These are phyloP conservation scores for Dorcus parallelipipedus DNA, from an alignment of 2,888 invertebrate species.

Conservation along the genomic window DNA sequence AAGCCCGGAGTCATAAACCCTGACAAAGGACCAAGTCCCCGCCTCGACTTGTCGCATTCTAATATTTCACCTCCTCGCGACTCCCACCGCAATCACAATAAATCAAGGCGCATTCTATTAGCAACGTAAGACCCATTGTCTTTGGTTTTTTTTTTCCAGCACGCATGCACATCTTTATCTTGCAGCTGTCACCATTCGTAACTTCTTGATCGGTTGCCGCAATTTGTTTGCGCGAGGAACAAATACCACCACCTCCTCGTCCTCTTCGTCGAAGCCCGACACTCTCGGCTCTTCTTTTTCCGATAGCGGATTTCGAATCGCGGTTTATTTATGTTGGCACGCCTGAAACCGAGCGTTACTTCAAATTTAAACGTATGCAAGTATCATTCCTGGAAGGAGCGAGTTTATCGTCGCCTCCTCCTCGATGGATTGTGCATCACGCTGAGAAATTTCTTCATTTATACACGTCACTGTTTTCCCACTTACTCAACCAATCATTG, in stretches of 20 bases:
- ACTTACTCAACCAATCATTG: no score
- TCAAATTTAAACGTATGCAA: no score
- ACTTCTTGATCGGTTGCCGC: conserved; percentile 14
- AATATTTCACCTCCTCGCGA: conserved; percentile 35
- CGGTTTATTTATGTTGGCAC: no score
- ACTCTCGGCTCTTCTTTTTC: not conserved
- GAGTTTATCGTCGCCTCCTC: no score
- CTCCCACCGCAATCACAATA: conserved; percentile 33
- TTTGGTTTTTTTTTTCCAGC: conserved; percentile 8
- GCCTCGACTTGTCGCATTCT: conserved; percentile 30
- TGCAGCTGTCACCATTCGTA: conserved; percentile 14
- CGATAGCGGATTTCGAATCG: no score
- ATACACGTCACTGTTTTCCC: no score
- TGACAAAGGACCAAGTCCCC: conserved; percentile 29
- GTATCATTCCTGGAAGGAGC: no score
- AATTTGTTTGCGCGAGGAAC: conserved; percentile 13
- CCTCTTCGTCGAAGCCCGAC: not conserved
- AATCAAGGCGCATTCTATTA: conserved; percentile 28
- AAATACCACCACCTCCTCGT: conserved; percentile 3
- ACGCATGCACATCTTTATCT: conserved; percentile 10
- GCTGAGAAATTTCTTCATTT: no score
- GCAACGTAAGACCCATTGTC: conserved; percentile 18
- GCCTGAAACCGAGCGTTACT: no score
- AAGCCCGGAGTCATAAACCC: conserved; percentile 28
- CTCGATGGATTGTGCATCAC: no score